Conservation (phyloP, 92 coral and sea anemone genomes). For the Zoanthus gigantus region DNA sequence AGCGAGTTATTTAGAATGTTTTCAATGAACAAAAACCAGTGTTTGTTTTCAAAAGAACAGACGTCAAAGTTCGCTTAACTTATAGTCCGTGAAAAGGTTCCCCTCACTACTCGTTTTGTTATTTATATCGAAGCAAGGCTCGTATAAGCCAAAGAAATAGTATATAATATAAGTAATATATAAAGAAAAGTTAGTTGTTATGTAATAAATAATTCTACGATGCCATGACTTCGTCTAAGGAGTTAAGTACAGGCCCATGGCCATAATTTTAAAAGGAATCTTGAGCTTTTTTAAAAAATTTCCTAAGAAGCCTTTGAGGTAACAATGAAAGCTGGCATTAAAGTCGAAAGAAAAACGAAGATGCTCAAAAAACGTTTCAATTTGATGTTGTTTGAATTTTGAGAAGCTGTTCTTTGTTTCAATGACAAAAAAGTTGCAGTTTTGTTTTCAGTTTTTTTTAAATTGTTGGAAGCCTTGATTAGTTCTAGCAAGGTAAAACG, state of each 20-base stretch:
- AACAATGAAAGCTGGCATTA: conserved; percentile 1
- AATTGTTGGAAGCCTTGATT: conserved; percentile 9
- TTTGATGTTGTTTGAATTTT: not conserved
- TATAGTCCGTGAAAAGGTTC: conserved; percentile 7
- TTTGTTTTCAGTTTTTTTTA: conserved; percentile 21
- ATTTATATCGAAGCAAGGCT: conserved; percentile 46
- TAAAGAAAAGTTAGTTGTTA: conserved; percentile 41
- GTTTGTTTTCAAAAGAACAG: conserved; percentile 1
- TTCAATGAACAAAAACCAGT: not conserved
- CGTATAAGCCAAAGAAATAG: conserved; percentile 27
- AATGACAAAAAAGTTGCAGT: not conserved
- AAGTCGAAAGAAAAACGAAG: not conserved
- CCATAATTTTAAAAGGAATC: conserved; percentile 36
- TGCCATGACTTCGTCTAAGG: conserved; percentile 89
- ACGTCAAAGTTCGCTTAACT: conserved; percentile 19
- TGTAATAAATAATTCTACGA: conserved; percentile 43
- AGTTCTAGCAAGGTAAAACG: not conserved
- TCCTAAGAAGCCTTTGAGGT: not conserved
- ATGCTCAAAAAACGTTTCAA: not conserved
- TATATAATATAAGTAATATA: conserved; percentile 41
- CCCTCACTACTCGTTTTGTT: conserved; percentile 27
- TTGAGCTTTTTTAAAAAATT: not conserved
- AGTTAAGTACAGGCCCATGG: conserved; percentile 92
- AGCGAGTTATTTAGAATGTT: conserved; percentile 1
- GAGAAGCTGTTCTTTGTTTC: not conserved